Evolutionary conservation across 2,888 invertebrate species (phyloP).

Genomic region (Cylindroiulus punctatus): DNA sequence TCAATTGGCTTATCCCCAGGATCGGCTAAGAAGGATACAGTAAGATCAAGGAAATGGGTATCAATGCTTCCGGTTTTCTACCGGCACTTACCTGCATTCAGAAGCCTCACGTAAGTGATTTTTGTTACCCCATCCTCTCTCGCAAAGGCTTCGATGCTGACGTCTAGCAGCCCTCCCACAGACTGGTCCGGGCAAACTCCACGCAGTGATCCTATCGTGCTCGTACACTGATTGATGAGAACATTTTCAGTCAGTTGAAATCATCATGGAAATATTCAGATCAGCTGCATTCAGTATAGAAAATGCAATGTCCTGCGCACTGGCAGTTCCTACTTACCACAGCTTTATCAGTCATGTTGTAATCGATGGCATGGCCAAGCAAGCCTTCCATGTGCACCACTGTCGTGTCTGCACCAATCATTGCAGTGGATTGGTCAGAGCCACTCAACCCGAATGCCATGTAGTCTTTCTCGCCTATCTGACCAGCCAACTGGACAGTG

Average conservation of each 20-base stretch:
- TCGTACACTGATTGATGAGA: slow-evolving; percentile 77
- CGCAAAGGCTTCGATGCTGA: slow-evolving; percentile 72
- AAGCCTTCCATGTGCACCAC: slow-evolving; percentile 79
- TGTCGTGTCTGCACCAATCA: slow-evolving; percentile 87
- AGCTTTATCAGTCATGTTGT: slow-evolving; percentile 83
- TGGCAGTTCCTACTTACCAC: no score
- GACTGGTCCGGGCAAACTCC: slow-evolving; percentile 86
- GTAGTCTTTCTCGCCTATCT: slow-evolving; percentile 81
- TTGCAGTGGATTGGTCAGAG: slow-evolving; percentile 75
- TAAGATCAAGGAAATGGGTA: background rate
- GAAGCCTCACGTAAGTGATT: slow-evolving; percentile 79
- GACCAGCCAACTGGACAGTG: slow-evolving; percentile 83
- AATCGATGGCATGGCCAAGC: slow-evolving; percentile 81
- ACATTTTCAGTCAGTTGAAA: background rate
- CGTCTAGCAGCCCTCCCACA: slow-evolving; percentile 83
- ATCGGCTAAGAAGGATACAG: slow-evolving; percentile 72
- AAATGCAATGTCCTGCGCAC: no score
- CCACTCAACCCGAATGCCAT: slow-evolving; percentile 91
- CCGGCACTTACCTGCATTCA: slow-evolving; percentile 71
- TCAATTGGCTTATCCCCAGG: slow-evolving; percentile 78
- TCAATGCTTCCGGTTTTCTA: background rate
- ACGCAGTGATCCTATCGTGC: slow-evolving; percentile 83
- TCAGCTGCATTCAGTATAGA: background rate
- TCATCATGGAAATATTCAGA: background rate
- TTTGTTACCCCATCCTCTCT: slow-evolving; percentile 80